Conservation (phyloP, 2,888 invertebrate genomes). For the Thymelicus sylvestris region DNA sequence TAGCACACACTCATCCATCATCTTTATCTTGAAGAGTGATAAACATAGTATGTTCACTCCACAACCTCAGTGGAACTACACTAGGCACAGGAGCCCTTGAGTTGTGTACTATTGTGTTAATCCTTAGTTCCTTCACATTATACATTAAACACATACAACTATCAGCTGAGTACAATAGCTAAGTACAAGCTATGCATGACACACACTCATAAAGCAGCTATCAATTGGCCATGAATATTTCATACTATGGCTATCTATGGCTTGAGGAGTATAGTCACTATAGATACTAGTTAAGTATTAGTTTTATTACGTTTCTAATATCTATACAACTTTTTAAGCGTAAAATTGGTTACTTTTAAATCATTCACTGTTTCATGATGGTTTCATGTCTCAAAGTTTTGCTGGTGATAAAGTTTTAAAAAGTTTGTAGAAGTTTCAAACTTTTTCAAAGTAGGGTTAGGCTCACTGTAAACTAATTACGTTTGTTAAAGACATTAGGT, state of each 20-base stretch:
- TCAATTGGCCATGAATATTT: conserved; percentile 50
- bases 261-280: not conserved
- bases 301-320: not conserved
- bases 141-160: conserved; percentile 3
- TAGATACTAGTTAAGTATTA: no score
- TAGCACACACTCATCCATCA: conserved; percentile 64
- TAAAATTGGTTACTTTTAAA: no score
- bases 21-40: conserved; percentile 65
- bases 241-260: conserved; percentile 6
- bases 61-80: conserved; percentile 42
- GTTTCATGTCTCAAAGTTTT: no score
- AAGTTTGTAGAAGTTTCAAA: no score
- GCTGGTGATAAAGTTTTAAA: no score
- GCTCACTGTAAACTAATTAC: no score
- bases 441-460: no score
- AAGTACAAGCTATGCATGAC: conserved; percentile 22
- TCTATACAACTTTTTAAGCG: no score
- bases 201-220: conserved; percentile 37
- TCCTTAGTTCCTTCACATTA: conserved; percentile 16
- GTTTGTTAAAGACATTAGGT: not conserved
- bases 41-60: conserved; percentile 47
- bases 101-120: conserved; percentile 33
- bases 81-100: not conserved
- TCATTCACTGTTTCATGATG: no score
- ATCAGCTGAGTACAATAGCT: conserved; percentile 38